Evolutionary conservation across 2,797 vertebrate genomes (phyloP).

Genomic region (Sebastes hubbsi): DNA sequence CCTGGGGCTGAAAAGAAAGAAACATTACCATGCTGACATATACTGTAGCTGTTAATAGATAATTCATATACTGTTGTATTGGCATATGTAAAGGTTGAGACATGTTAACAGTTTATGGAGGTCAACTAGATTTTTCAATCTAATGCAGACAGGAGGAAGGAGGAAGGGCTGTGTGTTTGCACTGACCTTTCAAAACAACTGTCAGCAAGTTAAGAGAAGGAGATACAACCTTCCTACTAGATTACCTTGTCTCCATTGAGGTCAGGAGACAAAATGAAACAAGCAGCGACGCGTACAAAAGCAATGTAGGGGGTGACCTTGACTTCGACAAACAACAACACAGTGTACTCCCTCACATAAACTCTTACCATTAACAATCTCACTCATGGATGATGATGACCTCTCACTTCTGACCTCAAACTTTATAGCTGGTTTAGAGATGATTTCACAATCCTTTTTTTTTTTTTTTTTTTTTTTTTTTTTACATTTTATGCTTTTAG

Average conservation of each 20-base stretch:
- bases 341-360: neutral
- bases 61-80: neutral
- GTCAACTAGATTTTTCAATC: neutral
- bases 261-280: neutral
- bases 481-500: neutral
- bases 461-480: neutral
- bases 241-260: neutral
- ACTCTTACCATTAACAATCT: neutral
- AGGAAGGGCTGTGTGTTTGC: neutral
- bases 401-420: neutral
- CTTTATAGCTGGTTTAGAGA: neutral
- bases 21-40: neutral
- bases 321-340: neutral
- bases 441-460: neutral
- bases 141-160: neutral
- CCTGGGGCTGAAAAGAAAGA: neutral
- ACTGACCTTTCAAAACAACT: constrained; percentile 1
- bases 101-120: neutral
- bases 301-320: neutral
- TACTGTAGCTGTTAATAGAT: neutral
- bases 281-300: neutral
- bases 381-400: neutral
- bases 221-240: neutral
- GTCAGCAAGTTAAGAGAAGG: neutral
- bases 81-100: neutral